phyloP scores from a whole-genome alignment of 2,888 invertebrate genomes.

The Gasteruption jaculator region DNA sequence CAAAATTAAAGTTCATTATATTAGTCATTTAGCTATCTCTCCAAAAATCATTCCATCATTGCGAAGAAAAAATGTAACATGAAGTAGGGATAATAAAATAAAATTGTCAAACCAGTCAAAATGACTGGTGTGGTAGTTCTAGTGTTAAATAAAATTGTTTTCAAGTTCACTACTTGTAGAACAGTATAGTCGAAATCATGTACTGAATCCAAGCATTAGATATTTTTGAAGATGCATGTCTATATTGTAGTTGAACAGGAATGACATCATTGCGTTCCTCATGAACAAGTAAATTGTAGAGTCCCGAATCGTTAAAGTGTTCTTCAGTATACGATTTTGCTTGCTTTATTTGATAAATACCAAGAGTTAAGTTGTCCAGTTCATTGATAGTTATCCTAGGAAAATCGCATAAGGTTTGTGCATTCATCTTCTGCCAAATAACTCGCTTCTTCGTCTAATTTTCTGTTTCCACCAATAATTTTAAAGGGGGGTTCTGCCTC shows the following conservation, averaged over 20 bases:
- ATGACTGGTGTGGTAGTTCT: too few relatives aligned
- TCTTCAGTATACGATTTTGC: background rate
- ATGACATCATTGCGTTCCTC: background rate
- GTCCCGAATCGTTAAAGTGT: background rate
- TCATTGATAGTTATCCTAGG: constrained; percentile 6
- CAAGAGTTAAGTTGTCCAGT: background rate
- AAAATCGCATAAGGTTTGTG: background rate
- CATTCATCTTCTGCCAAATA: background rate
- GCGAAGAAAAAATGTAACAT: too few relatives aligned
- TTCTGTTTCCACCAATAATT: background rate
- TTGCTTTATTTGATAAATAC: constrained; percentile 5
- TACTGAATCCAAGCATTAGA: constrained; percentile 1
- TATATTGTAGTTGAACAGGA: background rate
- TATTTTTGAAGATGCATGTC: constrained; percentile 2
- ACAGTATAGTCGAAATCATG: too few relatives aligned
- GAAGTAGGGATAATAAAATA: too few relatives aligned
- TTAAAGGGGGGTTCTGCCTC: too few relatives aligned
- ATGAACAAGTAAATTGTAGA: constrained; percentile 1
- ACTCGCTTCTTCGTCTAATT: constrained; percentile 5
- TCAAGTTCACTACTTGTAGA: too few relatives aligned
- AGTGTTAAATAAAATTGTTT: too few relatives aligned
- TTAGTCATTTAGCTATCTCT: too few relatives aligned
- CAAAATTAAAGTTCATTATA: too few relatives aligned
- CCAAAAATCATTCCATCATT: too few relatives aligned
- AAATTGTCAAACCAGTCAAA: too few relatives aligned